Conservation (phyloP, 2,797 vertebrate species). For the Lepidocolaptes lacrymiger region DNA sequence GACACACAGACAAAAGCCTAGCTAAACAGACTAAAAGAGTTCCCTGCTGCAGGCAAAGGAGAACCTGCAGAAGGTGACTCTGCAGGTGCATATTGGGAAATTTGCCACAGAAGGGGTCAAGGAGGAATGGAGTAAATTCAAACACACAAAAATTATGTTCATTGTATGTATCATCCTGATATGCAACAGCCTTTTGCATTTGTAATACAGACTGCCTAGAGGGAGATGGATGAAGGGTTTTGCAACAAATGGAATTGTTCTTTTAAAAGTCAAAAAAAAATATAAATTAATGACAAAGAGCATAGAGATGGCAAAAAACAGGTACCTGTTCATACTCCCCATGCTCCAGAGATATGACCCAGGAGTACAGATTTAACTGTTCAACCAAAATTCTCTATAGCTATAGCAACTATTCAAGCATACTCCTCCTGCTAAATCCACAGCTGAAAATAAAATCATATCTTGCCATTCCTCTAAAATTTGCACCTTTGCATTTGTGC, state of each 20-base stretch:
- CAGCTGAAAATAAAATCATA: background rate
- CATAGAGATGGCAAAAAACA: background rate
- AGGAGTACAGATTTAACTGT: background rate
- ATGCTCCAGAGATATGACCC: background rate
- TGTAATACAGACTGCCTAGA: background rate
- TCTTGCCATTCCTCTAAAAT: background rate
- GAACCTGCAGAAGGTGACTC: background rate
- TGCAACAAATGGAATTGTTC: background rate
- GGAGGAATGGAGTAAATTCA: background rate
- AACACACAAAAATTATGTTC: background rate
- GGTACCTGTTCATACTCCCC: background rate
- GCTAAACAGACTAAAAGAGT: background rate
- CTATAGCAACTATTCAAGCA: background rate
- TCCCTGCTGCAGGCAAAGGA: background rate
- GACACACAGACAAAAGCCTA: accelerated
- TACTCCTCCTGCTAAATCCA: background rate
- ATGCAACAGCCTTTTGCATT: background rate
- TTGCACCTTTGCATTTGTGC: background rate
- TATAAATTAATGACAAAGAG: background rate
- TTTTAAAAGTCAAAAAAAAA: background rate
- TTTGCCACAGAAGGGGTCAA: background rate
- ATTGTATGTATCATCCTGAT: background rate
- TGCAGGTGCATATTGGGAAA: background rate
- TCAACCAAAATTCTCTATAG: background rate
- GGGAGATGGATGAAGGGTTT: background rate